Evolutionary conservation across 2,113 vertebrate species (phyloP).

Genomic region (Benitochromis conjunctus): DNA sequence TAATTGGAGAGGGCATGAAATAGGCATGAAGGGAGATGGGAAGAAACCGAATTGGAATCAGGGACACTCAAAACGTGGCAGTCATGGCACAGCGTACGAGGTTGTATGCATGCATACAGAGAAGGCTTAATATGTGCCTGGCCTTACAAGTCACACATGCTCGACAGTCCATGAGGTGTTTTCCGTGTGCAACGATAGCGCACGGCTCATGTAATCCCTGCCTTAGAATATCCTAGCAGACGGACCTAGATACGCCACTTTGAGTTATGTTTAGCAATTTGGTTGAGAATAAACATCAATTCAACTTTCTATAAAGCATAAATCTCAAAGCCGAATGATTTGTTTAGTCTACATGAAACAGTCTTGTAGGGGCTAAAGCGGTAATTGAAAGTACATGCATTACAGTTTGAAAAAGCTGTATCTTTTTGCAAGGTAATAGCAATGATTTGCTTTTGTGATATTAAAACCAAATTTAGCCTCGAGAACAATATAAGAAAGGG

Average conservation of each 20-base stretch:
- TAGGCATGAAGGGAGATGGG: slow-evolving; percentile 61
- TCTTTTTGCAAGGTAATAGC: neutral
- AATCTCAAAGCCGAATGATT: slow-evolving; percentile 38
- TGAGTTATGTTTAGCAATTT: slow-evolving; percentile 48
- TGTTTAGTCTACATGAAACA: slow-evolving; percentile 22
- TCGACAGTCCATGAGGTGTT: slow-evolving; percentile 17
- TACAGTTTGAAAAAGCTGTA: neutral
- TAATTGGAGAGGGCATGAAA: slow-evolving; percentile 68
- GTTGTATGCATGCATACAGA: neutral
- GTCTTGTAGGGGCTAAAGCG: slow-evolving; percentile 8
- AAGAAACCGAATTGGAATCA: slow-evolving; percentile 49
- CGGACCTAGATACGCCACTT: slow-evolving; percentile 47
- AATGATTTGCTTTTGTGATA: slow-evolving; percentile 1
- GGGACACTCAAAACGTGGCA: slow-evolving; percentile 38
- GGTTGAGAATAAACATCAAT: slow-evolving; percentile 56
- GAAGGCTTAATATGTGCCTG: slow-evolving; percentile 28
- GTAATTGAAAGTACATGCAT: slow-evolving; percentile 19
- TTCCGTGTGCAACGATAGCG: slow-evolving; percentile 35
- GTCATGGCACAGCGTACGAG: neutral
- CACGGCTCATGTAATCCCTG: slow-evolving; percentile 42
- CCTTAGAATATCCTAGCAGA: slow-evolving; percentile 44
- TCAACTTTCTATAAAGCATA: slow-evolving; percentile 46
- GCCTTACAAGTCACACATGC: slow-evolving; percentile 39
- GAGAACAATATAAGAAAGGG: neutral
- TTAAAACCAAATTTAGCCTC: slow-evolving; percentile 14